Percentiles rank a stretch among this genome's conserved stretches.
Conservation (phyloP, 1,140 invertebrate genomes). For the Portunus trituberculatus region DNA sequence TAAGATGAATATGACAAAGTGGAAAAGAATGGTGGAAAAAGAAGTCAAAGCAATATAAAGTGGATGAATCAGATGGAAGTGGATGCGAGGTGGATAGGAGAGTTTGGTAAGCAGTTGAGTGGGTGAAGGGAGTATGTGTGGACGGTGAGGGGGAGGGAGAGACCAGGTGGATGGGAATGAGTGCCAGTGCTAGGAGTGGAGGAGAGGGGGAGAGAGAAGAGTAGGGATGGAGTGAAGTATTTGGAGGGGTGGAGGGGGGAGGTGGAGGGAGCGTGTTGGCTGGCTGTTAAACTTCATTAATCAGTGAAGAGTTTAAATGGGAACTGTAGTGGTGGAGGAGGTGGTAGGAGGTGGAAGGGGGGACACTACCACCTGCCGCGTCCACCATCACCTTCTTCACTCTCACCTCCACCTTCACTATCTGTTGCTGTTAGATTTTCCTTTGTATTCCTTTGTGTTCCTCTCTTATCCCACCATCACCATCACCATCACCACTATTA, state of each 20-base stretch:
- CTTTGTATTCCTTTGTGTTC: no score
- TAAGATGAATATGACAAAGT: no score
- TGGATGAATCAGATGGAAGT: no score
- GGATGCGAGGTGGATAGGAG: background rate
- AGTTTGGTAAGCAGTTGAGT: background rate
- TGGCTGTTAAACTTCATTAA: background rate
- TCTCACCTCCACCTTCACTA: no score
- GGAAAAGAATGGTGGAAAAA: no score
- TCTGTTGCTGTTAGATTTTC: no score
- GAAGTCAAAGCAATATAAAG: no score
- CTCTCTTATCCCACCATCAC: background rate
- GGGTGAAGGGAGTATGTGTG: background rate
- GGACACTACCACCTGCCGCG: background rate
- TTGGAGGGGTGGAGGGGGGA: background rate
- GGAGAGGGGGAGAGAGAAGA: background rate
- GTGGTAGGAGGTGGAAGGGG: background rate
- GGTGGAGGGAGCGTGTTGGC: background rate
- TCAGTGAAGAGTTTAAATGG: background rate
- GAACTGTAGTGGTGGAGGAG: no score
- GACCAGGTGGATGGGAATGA: no score
- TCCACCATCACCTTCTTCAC: background rate
- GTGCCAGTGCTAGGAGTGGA: background rate
- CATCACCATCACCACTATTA: background rate
- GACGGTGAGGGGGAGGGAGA: no score
- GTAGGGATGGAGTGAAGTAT: background rate